Conservation (phyloP, 2,888 invertebrate genomes). For the Limnephilus auricula region DNA sequence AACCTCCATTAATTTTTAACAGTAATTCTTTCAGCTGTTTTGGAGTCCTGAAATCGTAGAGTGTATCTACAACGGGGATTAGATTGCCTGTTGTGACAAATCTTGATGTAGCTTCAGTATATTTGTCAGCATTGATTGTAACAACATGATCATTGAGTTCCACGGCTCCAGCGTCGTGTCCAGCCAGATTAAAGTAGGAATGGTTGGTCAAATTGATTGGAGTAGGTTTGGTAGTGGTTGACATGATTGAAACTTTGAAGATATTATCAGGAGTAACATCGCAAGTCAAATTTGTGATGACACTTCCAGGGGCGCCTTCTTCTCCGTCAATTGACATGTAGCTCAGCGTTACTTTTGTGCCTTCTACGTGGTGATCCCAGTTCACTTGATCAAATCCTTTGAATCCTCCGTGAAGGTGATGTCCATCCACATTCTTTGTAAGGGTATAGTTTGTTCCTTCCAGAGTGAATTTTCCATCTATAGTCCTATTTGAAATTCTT, state of each 20-base stretch:
- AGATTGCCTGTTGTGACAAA: conserved; percentile 85
- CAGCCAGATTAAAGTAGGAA: conserved; percentile 94
- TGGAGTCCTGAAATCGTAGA: conserved; percentile 85
- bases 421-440: conserved; percentile 83
- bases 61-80: conserved; percentile 82
- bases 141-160: conserved; percentile 84
- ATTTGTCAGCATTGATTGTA: conserved; percentile 86
- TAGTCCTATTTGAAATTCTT: conserved; percentile 90
- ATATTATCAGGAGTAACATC: conserved; percentile 85
- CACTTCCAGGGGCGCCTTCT: conserved; percentile 93
- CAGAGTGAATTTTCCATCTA: conserved; percentile 78
- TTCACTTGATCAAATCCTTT: conserved; percentile 89
- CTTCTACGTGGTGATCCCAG: conserved; percentile 82
- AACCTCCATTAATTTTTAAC: conserved; percentile 79
- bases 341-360: conserved; percentile 83
- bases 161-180: conserved; percentile 85
- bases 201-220: conserved; percentile 92
- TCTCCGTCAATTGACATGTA: conserved; percentile 88
- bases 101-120: conserved; percentile 75
- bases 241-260: conserved; percentile 86
- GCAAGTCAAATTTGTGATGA: conserved; percentile 84
- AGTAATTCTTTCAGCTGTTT: conserved; percentile 83
- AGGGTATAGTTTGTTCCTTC: conserved; percentile 82
- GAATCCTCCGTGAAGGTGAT: conserved; percentile 90
- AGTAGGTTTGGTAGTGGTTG: conserved; percentile 87